phyloP scores from a whole-genome alignment of 2,797 vertebrate genomes.

The Centroberyx gerrardi region DNA sequence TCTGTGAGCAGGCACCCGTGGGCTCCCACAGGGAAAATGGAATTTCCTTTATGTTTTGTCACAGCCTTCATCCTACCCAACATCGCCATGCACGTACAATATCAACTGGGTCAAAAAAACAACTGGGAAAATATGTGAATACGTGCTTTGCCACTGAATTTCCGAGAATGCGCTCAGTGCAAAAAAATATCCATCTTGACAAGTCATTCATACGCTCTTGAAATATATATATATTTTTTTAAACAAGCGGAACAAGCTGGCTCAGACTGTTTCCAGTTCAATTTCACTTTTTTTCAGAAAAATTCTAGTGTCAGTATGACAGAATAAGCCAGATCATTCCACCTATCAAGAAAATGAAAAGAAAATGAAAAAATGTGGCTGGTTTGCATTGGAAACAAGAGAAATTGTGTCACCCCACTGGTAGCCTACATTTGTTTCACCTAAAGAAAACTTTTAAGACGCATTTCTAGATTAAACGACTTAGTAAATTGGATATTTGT shows the following conservation, averaged over 20 bases:
- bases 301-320: no score
- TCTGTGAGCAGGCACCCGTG: constrained; percentile 57
- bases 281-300: no score
- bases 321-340: no score
- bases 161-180: constrained; percentile 1
- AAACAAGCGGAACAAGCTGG: no score
- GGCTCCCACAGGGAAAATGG: constrained; percentile 59
- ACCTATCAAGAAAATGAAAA: no score
- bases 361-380: no score
- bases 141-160: background rate
- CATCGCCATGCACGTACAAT: constrained; percentile 7
- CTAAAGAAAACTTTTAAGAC: background rate
- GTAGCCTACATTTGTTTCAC: no score
- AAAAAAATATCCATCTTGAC: constrained; percentile 33
- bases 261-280: no score
- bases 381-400: no score
- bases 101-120: background rate
- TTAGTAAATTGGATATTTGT: background rate
- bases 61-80: constrained; percentile 33
- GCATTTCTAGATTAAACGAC: background rate
- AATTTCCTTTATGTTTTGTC: constrained; percentile 73
- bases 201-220: constrained; percentile 19
- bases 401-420: no score
- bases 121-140: background rate
- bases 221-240: no score